Percentiles rank a stretch among this genome's conserved stretches.
Evolutionary conservation across 2,888 invertebrate species (phyloP).

Genomic region (Leucoma salicis): DNA sequence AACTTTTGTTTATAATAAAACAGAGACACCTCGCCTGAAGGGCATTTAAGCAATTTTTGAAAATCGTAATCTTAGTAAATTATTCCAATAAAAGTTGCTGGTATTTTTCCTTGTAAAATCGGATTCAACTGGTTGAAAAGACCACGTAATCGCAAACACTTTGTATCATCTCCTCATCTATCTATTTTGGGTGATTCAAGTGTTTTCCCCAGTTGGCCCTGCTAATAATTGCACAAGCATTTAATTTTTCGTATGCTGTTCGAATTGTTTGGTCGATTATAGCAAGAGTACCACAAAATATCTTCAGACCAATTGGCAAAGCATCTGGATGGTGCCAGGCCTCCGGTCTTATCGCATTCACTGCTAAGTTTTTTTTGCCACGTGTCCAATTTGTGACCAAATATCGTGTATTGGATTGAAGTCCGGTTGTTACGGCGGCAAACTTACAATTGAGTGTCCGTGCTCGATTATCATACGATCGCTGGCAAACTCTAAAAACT

Average conservation of each 20-base stretch:
- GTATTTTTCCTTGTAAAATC: too few relatives aligned
- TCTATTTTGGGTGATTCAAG: constrained; percentile 8
- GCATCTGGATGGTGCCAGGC: too few relatives aligned
- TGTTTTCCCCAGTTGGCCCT: constrained; percentile 17
- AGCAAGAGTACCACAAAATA: constrained; percentile 7
- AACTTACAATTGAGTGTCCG: not conserved
- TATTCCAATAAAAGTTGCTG: too few relatives aligned
- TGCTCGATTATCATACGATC: not conserved
- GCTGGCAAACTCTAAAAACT: not conserved
- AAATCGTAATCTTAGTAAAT: too few relatives aligned
- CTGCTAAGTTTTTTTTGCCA: not conserved
- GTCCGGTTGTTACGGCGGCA: not conserved
- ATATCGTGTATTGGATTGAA: not conserved
- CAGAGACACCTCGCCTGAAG: too few relatives aligned
- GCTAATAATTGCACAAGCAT: constrained; percentile 7
- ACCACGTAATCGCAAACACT: too few relatives aligned
- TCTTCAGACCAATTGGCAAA: constrained; percentile 10
- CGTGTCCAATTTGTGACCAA: not conserved
- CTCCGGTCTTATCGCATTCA: too few relatives aligned
- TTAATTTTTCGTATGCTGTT: constrained; percentile 14
- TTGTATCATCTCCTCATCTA: constrained; percentile 6
- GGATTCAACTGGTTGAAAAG: too few relatives aligned
- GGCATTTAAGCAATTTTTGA: too few relatives aligned
- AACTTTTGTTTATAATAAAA: too few relatives aligned
- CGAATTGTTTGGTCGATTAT: constrained; percentile 14